Conservation (phyloP, 2,113 vertebrate species). For the Gorsachius goisagi region DNA sequence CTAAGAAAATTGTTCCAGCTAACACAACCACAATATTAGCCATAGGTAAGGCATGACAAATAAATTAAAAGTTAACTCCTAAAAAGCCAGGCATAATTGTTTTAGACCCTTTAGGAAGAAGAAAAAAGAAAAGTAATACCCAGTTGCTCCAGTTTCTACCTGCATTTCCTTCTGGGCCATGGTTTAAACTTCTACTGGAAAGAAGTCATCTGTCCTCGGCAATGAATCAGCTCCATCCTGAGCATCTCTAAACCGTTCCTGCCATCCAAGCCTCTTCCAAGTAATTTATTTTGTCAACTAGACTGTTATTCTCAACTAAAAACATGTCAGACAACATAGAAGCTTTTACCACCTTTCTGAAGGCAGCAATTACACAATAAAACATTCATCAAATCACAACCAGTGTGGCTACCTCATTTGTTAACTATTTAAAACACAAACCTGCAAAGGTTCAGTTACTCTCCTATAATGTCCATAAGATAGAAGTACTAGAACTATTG, state of each 20-base stretch:
- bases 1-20: neutral
- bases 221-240: neutral
- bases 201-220: neutral
- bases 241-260: neutral
- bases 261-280: neutral
- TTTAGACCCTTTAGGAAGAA: neutral
- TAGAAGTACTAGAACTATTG: neutral
- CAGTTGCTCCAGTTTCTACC: neutral
- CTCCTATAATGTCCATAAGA: neutral
- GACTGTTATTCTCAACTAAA: neutral
- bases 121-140: neutral
- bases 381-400: neutral
- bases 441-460: neutral
- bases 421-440: neutral
- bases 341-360: neutral
- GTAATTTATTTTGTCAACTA: neutral
- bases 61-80: neutral
- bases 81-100: neutral
- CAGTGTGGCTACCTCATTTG: neutral
- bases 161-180: neutral
- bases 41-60: neutral
- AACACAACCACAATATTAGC: neutral
- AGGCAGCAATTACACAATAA: neutral
- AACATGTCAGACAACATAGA: neutral
- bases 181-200: neutral